phyloP scores from a whole-genome alignment of 2,888 invertebrate species.

The Barypeithes pellucidus region DNA sequence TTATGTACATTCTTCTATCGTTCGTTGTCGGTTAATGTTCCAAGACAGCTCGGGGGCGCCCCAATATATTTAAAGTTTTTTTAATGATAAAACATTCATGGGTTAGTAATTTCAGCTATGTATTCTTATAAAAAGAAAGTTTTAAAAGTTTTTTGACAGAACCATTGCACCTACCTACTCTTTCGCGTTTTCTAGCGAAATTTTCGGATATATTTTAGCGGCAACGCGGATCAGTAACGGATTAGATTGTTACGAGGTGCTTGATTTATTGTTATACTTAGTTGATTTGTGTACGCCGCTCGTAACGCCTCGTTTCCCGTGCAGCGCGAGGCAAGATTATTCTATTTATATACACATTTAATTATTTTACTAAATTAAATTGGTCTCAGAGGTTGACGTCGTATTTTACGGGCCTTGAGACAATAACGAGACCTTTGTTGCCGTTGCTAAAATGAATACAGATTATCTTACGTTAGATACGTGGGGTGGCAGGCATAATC shows the following conservation, averaged over 20 bases:
- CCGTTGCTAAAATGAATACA: conserved; percentile 36
- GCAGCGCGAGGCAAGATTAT: conserved; percentile 54
- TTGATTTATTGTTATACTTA: conserved; percentile 63
- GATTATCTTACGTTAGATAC: conserved; percentile 21
- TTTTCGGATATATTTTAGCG: conserved; percentile 46
- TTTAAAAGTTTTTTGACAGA: too few species aligned
- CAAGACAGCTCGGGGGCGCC: conserved; percentile 21
- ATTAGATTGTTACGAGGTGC: conserved; percentile 63
- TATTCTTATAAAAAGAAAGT: too few species aligned
- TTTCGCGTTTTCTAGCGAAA: conserved; percentile 21
- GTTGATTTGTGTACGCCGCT: conserved; percentile 62
- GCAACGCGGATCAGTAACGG: conserved; percentile 59
- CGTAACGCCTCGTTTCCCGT: conserved; percentile 58
- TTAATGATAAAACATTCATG: too few species aligned
- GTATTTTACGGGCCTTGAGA: conserved; percentile 46
- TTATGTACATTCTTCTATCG: conserved; percentile 34
- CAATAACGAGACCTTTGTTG: conserved; percentile 46
- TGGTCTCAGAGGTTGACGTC: conserved; percentile 51
- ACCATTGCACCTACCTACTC: too few species aligned
- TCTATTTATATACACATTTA: conserved; percentile 58
- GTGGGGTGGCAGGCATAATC: too few species aligned
- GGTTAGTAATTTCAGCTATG: too few species aligned
- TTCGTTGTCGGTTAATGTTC: conserved; percentile 27
- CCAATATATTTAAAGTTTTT: neutral
- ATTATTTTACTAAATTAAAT: conserved; percentile 58